Conservation (phyloP, 2,113 vertebrate species). For the Hymenochirus boettgeri region DNA sequence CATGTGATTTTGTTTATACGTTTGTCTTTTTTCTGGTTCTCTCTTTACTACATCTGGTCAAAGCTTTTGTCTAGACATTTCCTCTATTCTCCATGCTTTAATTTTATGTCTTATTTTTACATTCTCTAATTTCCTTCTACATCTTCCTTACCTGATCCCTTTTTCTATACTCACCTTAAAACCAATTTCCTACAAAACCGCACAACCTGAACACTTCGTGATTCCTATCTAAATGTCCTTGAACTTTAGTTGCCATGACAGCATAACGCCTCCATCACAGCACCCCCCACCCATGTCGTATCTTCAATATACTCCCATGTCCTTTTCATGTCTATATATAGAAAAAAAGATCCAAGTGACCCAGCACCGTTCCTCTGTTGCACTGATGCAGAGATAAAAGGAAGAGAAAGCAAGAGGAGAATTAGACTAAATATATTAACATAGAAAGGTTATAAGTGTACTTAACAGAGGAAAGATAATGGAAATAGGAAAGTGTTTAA, state of each 20-base stretch:
- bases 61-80: no score
- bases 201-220: slow-evolving; percentile 8
- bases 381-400: neutral
- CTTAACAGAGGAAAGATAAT: no score
- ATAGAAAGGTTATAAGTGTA: no score
- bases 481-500: no score
- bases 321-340: slow-evolving; percentile 17
- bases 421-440: neutral
- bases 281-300: neutral
- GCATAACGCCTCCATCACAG: slow-evolving; percentile 11
- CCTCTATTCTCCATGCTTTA: no score
- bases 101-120: neutral
- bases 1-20: no score
- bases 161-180: neutral
- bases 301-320: neutral
- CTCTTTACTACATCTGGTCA: no score
- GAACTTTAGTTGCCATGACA: slow-evolving; percentile 39
- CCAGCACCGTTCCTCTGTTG: neutral
- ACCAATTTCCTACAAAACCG: slow-evolving; percentile 7
- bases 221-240: slow-evolving; percentile 26
- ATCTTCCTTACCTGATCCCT: neutral
- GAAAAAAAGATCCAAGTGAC: slow-evolving; percentile 9
- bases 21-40: no score
- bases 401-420: neutral
- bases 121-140: neutral